Evolutionary conservation across 1,140 invertebrate genomes (phyloP), one percentile per base, ranked within the genome.

Genomic region (Homarus americanus): DNA sequence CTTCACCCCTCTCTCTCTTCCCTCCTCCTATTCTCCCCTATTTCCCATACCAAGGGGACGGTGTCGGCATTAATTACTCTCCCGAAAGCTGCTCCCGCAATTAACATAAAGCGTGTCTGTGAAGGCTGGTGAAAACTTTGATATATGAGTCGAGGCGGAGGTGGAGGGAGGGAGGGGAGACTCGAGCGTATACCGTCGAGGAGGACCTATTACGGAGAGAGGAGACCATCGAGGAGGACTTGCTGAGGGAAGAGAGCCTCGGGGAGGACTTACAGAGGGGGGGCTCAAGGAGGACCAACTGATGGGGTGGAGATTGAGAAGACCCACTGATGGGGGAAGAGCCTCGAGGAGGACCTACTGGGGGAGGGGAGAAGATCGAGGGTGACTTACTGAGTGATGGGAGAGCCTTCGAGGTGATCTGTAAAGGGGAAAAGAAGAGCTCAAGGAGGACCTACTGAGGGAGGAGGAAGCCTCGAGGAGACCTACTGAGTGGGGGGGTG

Each of bases 101-200:
- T 85, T 85, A 85, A 85, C 83, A 85, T 85, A 85, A 75, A 85
- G 83, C 75, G 83, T 85, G 83, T 49, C 83, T 85, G 83, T 85
- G 83, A 85, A 85, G 83, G 83, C 66, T 53, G 69, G 69, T 41
- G 83, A 85, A 85, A 85, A 85, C 83, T 85, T 85, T 85, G 83
- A 85, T 85, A 85, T 85, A 85, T 66, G 83, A 85, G 83, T 85
- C 44, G 72, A 32, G 69, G 69, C 7, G 1, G 69, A n/a, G 28
- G 69, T 5, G 17, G 40, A 20, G 32, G 69, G 69, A 53, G 69
- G 82, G 5, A n/a, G 80, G 32, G 32, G 28, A 36, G 28, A 32
- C 28, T 28, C 7, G 66, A 72, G 66, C n/a, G n/a, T n/a, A n/a
- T n/a, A n/a, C n/a, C n/a, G n/a, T 10, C n/a, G 34, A 0, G 66